phyloP scores from a whole-genome alignment of 2,888 invertebrate genomes.

The Ennomos fuscantarius region DNA sequence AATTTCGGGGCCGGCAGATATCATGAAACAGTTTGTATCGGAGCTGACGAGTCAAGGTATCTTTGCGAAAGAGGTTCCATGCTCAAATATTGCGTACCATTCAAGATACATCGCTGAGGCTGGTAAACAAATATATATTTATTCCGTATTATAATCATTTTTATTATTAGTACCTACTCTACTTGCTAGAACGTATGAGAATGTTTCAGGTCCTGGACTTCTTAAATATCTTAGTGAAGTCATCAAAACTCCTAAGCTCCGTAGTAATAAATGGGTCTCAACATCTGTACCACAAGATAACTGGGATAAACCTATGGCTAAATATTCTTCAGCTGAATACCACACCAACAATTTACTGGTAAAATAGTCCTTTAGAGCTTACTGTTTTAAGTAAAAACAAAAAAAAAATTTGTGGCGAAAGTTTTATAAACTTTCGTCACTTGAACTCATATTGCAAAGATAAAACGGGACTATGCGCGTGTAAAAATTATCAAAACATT shows the following conservation, averaged over 20 bases:
- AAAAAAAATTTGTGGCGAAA: too few relatives aligned
- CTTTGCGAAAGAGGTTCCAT: slow-evolving; percentile 74
- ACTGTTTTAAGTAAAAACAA: too few relatives aligned
- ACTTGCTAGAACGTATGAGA: too few relatives aligned
- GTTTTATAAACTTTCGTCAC: too few relatives aligned
- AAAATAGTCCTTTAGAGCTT: slow-evolving; percentile 41
- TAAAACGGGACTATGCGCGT: too few relatives aligned
- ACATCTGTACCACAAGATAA: slow-evolving; percentile 88
- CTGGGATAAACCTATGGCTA: slow-evolving; percentile 57
- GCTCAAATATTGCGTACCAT: slow-evolving; percentile 95
- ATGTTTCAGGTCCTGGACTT: slow-evolving; percentile 64
- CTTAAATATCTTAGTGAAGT: slow-evolving; percentile 85
- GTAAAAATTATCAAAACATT: too few relatives aligned
- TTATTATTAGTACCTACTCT: too few relatives aligned
- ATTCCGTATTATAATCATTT: too few relatives aligned
- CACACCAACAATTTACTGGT: slow-evolving; percentile 92
- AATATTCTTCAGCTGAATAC: slow-evolving; percentile 91
- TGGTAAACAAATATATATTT: too few relatives aligned
- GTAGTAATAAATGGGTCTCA: slow-evolving; percentile 92
- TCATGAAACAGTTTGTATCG: slow-evolving; percentile 84
- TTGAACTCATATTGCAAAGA: too few relatives aligned
- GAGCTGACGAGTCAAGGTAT: slow-evolving; percentile 61
- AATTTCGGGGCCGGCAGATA: slow-evolving; percentile 89
- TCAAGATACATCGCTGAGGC: slow-evolving; percentile 90
- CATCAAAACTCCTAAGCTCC: slow-evolving; percentile 86